phyloP scores from a whole-genome alignment of 2,113 vertebrate genomes.

The Anguilla rostrata region DNA sequence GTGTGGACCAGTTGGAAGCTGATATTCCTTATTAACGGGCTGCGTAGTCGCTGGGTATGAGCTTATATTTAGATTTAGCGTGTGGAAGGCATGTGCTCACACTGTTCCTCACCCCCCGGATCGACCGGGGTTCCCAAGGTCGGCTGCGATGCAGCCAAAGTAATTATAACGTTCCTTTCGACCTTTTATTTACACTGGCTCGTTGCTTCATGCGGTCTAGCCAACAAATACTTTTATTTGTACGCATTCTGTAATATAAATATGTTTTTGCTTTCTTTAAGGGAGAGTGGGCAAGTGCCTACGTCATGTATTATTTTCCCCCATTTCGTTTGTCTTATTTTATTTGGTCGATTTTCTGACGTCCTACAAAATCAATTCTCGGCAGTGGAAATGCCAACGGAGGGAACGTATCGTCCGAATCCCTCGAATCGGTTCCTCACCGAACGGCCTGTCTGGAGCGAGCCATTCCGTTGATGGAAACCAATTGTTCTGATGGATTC shows the following conservation, averaged over 20 bases:
- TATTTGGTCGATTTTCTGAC: neutral
- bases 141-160: no score
- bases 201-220: no score
- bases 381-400: neutral
- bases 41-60: neutral
- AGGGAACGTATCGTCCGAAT: neutral
- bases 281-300: no score
- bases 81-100: neutral
- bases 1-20: neutral
- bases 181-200: no score
- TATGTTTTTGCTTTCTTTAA: no score
- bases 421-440: neutral
- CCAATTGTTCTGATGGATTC: conserved; percentile 9
- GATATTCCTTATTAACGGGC: neutral
- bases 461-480: neutral
- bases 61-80: conserved; percentile 24
- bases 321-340: neutral
- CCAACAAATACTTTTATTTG: no score
- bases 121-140: no score
- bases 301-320: no score
- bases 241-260: no score
- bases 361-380: neutral
- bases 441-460: neutral
- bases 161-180: no score
- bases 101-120: neutral